Evolutionary conservation across 2,797 vertebrate genomes (phyloP).

Genomic region (Platyrinchus mystaceus): DNA sequence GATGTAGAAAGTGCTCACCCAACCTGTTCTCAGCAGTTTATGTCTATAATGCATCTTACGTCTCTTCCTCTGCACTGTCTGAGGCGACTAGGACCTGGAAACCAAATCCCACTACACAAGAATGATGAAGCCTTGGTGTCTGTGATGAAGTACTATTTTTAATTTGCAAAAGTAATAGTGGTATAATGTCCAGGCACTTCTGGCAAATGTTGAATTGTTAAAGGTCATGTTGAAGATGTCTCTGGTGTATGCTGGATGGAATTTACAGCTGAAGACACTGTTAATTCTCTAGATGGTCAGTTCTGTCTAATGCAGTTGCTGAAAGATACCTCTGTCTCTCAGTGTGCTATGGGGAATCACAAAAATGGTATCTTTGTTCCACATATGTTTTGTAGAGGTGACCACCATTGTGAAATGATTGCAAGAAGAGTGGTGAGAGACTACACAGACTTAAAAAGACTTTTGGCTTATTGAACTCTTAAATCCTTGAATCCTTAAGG

Average conservation of each 20-base stretch:
- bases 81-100: not conserved
- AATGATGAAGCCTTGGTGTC: not conserved
- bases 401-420: not conserved
- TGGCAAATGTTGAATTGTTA: not conserved
- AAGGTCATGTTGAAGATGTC: not conserved
- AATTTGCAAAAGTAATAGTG: not conserved
- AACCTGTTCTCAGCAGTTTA: not conserved
- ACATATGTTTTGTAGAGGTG: not conserved
- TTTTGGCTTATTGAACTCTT: not conserved
- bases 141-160: not conserved
- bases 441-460: not conserved
- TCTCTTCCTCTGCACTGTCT: not conserved
- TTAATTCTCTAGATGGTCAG: not conserved
- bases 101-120: not conserved
- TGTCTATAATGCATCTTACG: not conserved
- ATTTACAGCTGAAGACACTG: not conserved
- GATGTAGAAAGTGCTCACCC: not conserved
- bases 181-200: not conserved
- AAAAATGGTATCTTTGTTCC: not conserved
- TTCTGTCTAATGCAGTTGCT: not conserved
- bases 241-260: not conserved
- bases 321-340: not conserved
- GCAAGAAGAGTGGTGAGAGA: not conserved
- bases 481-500: not conserved
- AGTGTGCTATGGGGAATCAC: not conserved